Conservation (phyloP, 2,797 vertebrate genomes). For the Synanceia verrucosa region DNA sequence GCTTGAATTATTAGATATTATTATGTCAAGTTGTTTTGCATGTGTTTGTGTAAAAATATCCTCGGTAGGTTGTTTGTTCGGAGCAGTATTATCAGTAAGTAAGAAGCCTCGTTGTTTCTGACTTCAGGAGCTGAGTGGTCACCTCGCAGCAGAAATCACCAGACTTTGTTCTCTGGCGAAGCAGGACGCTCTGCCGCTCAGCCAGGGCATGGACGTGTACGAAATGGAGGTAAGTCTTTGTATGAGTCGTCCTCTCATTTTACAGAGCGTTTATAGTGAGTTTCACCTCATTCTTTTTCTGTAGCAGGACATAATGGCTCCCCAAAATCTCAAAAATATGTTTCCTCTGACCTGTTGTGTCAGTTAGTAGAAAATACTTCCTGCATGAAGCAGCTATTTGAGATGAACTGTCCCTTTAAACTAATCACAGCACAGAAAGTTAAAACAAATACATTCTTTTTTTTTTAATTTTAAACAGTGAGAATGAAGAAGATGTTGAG, state of each 20-base stretch:
- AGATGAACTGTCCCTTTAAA: neutral
- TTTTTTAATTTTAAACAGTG: neutral
- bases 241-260: fast-evolving
- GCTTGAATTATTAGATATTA: neutral
- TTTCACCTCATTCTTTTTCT: no score
- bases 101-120: neutral
- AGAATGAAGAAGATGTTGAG: neutral
- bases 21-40: neutral
- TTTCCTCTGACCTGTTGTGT: no score
- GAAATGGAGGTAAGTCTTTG: conserved; percentile 74
- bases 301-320: no score
- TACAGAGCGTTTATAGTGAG: no score
- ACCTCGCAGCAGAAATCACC: conserved; percentile 75
- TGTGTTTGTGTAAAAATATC: neutral
- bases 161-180: conserved; percentile 69
- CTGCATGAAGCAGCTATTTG: no score
- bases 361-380: no score
- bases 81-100: no score
- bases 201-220: conserved; percentile 63
- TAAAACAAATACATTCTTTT: no score
- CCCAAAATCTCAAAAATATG: no score
- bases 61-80: no score
- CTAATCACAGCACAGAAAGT: neutral
- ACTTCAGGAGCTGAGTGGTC: conserved; percentile 75
- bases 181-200: conserved; percentile 47